phyloP scores from a whole-genome alignment of 2,113 vertebrate species.

The Sturnira hondurensis region DNA sequence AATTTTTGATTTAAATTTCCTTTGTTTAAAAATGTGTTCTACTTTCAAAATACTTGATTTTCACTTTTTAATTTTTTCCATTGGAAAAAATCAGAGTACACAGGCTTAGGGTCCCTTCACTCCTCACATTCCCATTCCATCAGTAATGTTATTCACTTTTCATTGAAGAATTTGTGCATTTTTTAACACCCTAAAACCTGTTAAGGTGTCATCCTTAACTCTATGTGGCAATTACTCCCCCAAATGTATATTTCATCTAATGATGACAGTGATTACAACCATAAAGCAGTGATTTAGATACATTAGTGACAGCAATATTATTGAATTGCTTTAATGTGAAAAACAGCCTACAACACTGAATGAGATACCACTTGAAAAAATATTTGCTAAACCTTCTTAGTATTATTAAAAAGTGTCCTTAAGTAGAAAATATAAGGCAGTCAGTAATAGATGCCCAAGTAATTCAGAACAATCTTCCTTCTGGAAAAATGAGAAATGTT shows the following conservation, averaged over 20 bases:
- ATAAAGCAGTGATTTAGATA: not conserved
- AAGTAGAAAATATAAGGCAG: not conserved
- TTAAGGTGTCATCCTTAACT: not conserved
- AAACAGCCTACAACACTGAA: not conserved
- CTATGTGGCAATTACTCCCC: not conserved
- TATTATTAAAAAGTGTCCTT: not conserved
- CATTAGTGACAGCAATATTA: not conserved
- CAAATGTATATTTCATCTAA: not conserved
- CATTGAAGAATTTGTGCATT: not conserved
- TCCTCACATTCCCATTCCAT: not conserved
- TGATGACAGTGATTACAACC: not conserved
- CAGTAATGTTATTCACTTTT: not conserved
- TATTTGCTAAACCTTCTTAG: not conserved
- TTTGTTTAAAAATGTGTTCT: slow-evolving; percentile 11
- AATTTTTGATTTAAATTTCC: not conserved
- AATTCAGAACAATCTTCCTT: not conserved
- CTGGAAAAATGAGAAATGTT: not conserved
- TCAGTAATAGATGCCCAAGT: not conserved
- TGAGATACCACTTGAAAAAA: not conserved
- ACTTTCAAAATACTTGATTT: not conserved
- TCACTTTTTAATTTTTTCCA: not conserved
- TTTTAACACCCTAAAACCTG: not conserved
- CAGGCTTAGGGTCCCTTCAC: not conserved
- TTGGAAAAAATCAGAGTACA: not conserved
- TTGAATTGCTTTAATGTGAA: not conserved